Conservation (phyloP, 2,888 invertebrate genomes). For the Antitype chi region DNA sequence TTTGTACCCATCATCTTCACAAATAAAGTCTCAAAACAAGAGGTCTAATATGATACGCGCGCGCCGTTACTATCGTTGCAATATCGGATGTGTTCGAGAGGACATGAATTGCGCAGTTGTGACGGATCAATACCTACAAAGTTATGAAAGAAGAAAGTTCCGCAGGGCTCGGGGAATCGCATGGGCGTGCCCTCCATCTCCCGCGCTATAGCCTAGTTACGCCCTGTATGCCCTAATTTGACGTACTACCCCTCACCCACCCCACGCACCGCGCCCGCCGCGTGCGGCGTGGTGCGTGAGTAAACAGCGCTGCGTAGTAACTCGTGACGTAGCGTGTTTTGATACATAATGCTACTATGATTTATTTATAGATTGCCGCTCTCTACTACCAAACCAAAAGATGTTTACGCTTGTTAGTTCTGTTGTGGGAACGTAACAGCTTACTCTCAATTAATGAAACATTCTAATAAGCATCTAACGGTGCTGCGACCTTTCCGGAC, state of each 20-base stretch:
- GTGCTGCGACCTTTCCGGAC: conserved; percentile 57
- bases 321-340: conserved; percentile 69
- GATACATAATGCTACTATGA: conserved; percentile 69
- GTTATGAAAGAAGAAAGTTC: conserved; percentile 90
- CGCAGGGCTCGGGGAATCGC: conserved; percentile 88
- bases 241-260: conserved; percentile 80
- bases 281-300: conserved; percentile 74
- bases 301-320: conserved; percentile 73
- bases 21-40: conserved; percentile 37
- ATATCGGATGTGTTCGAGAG: conserved; percentile 81
- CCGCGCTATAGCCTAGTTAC: conserved; percentile 89
- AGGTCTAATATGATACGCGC: conserved; percentile 60
- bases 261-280: conserved; percentile 70
- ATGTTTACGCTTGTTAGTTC: conserved; percentile 55
- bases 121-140: conserved; percentile 90
- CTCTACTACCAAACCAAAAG: conserved; percentile 53
- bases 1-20: neutral
- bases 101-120: conserved; percentile 89
- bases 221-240: conserved; percentile 90
- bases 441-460: conserved; percentile 59
- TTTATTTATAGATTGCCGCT: conserved; percentile 67
- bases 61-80: conserved; percentile 77
- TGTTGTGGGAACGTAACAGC: conserved; percentile 63
- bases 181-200: conserved; percentile 87
- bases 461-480: conserved; percentile 62